Evolutionary conservation across 2,113 vertebrate genomes (phyloP).

Genomic region (Rhea pennata): DNA sequence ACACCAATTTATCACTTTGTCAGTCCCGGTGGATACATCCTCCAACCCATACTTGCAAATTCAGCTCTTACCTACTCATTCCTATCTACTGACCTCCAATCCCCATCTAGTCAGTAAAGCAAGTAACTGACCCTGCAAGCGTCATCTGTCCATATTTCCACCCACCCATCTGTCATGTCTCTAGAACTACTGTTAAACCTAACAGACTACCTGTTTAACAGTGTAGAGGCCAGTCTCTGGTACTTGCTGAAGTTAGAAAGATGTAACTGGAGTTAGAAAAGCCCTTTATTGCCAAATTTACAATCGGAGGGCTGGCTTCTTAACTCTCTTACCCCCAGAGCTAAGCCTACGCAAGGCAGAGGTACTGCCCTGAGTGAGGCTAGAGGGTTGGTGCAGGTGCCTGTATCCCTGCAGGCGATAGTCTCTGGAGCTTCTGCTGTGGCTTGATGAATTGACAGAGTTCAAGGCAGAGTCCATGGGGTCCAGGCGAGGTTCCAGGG

Average conservation of each 20-base stretch:
- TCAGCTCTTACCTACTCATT: neutral
- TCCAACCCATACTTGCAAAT: neutral
- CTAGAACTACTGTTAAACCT: neutral
- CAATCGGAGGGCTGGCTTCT: neutral
- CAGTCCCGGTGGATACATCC: neutral
- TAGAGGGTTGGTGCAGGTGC: constrained; percentile 80
- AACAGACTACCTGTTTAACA: neutral
- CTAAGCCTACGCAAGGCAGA: constrained; percentile 81
- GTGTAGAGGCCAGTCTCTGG: neutral
- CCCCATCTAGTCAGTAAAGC: neutral
- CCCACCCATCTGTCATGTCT: neutral
- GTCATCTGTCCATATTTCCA: neutral
- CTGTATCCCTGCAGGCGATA: constrained; percentile 79
- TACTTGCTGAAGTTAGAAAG: neutral
- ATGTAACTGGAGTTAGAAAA: neutral
- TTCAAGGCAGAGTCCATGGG: constrained; percentile 85
- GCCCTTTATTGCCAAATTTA: neutral
- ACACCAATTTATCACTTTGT: neutral
- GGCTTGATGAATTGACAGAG: constrained; percentile 78
- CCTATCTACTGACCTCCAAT: neutral
- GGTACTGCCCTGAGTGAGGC: constrained; percentile 70
- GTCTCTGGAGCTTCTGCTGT: constrained; percentile 76
- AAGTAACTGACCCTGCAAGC: rapidly evolving
- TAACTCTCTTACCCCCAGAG: constrained; percentile 82
- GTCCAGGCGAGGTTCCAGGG: constrained; percentile 81